phyloP scores from a whole-genome alignment of 2,888 invertebrate genomes.

The Melieria omissa region DNA sequence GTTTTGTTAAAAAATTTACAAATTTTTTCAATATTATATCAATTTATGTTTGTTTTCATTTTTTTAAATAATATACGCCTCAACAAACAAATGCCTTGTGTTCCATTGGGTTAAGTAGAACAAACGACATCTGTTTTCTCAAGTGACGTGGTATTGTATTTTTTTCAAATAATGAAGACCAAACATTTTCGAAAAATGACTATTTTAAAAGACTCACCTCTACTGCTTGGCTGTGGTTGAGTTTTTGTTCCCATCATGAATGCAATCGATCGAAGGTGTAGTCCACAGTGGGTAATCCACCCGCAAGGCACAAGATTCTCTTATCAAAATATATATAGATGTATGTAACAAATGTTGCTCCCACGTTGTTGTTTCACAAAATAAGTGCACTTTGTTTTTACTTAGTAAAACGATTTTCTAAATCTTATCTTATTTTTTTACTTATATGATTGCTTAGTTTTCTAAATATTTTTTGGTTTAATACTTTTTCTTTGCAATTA shows the following conservation, averaged over 20 bases:
- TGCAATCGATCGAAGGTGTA: slow-evolving; percentile 12
- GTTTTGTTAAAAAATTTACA: too few species aligned
- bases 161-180: too few species aligned
- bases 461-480: slow-evolving; percentile 17
- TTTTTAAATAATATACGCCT: too few species aligned
- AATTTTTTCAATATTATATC: too few species aligned
- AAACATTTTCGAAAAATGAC: too few species aligned
- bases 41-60: too few species aligned
- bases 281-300: neutral
- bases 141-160: too few species aligned
- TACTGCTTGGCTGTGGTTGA: slow-evolving; percentile 57
- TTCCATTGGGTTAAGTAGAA: too few species aligned
- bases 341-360: neutral
- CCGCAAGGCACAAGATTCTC: slow-evolving; percentile 11
- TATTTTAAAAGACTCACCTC: slow-evolving; percentile 50
- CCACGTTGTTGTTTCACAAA: slow-evolving; percentile 15
- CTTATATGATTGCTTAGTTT: slow-evolving; percentile 25
- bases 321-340: slow-evolving; percentile 21
- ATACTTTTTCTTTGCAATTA: slow-evolving; percentile 22
- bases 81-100: too few species aligned
- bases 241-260: slow-evolving; percentile 63
- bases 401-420: slow-evolving; percentile 16
- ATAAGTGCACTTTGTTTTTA: slow-evolving; percentile 43
- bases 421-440: slow-evolving; percentile 20
- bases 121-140: too few species aligned